Evolutionary conservation across 1,140 invertebrate species (phyloP).

Genomic region (Pemphigus obesinymphae): DNA sequence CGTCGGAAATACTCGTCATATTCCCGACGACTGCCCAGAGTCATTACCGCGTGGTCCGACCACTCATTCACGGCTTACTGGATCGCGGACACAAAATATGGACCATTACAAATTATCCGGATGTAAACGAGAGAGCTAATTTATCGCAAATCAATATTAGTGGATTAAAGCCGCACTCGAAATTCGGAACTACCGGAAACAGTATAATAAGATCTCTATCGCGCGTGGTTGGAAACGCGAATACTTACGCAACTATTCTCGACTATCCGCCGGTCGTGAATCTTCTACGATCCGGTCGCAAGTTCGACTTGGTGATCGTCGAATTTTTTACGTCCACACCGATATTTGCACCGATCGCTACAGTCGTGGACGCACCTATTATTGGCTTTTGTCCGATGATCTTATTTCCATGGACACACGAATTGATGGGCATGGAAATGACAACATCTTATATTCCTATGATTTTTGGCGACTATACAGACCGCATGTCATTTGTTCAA

Average conservation of each 20-base stretch:
- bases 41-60: slow-evolving; percentile 49
- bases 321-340: not conserved
- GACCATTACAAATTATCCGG: not conserved
- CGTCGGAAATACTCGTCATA: slow-evolving; percentile 47
- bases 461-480: not conserved
- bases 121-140: not conserved
- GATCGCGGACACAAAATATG: slow-evolving; percentile 47
- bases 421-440: not conserved
- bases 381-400: slow-evolving; percentile 1
- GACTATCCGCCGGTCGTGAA: not conserved
- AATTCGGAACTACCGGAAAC: not conserved
- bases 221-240: not conserved
- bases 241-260: not conserved
- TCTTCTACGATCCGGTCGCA: not conserved
- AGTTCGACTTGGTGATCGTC: slow-evolving; percentile 8
- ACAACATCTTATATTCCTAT: slow-evolving; percentile 13
- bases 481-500: not conserved
- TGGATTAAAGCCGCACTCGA: not conserved
- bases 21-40: slow-evolving; percentile 47
- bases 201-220: not conserved
- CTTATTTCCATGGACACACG: not conserved
- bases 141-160: not conserved
- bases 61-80: slow-evolving; percentile 47
- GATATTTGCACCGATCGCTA: not conserved
- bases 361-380: not conserved